These are phyloP conservation scores for Meloidogyne floridensis DNA, from an alignment of 1,140 invertebrate species.

Conservation along the genomic window DNA sequence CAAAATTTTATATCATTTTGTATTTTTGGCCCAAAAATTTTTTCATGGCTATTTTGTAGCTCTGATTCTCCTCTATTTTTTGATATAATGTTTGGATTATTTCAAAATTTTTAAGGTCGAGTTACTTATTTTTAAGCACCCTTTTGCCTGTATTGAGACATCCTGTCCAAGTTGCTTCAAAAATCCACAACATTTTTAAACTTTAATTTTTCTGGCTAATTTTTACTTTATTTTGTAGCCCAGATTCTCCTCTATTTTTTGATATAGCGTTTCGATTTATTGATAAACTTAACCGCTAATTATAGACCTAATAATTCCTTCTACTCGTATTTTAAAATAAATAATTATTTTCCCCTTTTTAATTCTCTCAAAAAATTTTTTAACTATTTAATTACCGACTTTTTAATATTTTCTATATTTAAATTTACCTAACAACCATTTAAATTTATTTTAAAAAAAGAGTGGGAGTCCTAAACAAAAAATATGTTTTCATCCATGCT, in stretches of 20 bases:
- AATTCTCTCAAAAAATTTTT: neutral
- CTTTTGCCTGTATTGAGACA: no score
- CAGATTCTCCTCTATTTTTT: neutral
- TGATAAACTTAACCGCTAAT: neutral
- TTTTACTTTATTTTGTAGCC: neutral
- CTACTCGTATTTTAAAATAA: neutral
- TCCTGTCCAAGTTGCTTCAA: no score
- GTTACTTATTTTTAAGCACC: no score
- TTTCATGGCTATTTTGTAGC: neutral
- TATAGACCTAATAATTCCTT: neutral
- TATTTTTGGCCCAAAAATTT: neutral
- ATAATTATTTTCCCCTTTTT: no score
- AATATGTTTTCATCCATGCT: no score
- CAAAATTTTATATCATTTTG: neutral
- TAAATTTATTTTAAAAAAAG: no score
- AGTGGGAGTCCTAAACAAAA: no score
- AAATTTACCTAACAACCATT: no score
- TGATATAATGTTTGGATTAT: neutral
- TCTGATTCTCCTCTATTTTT: neutral
- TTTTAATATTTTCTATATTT: no score
- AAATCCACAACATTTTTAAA: no score
- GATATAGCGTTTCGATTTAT: neutral
- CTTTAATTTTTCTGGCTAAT: no score
- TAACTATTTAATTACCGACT: neutral
- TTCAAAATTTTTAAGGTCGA: no score